Percentiles rank a stretch among this genome's conserved stretches.
Conservation (phyloP, 92 coral and sea anemone species). For the Pocillopora meandrina region DNA sequence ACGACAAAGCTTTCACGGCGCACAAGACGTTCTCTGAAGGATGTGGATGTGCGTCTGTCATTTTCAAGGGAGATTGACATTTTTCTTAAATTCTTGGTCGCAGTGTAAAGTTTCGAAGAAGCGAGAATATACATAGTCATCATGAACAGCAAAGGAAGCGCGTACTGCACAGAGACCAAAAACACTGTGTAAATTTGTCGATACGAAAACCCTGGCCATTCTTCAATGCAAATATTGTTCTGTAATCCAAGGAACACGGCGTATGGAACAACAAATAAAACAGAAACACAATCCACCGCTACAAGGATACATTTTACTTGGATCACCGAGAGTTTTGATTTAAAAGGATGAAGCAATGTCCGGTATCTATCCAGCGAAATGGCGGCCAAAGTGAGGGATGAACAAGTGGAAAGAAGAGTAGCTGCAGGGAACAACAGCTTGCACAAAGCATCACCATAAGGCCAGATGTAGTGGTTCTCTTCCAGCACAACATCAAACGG, state of each 20-base stretch:
- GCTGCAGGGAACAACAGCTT: conserved; percentile 43
- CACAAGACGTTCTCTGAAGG: background rate
- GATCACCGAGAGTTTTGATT: conserved; percentile 9
- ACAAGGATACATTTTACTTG: conserved; percentile 6
- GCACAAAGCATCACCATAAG: conserved; percentile 48
- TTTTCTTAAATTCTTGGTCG: background rate
- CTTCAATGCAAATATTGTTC: conserved; percentile 56
- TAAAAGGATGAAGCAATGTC: conserved; percentile 64
- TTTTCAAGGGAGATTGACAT: background rate
- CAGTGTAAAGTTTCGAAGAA: conserved; percentile 32
- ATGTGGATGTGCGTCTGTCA: background rate
- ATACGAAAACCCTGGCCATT: conserved; percentile 59
- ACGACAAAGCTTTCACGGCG: background rate
- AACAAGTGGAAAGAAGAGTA: conserved; percentile 50
- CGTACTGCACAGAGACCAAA: conserved; percentile 62
- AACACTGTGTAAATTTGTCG: conserved; percentile 67
- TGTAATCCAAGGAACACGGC: conserved; percentile 17
- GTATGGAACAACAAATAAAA: conserved; percentile 46
- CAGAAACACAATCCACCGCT: conserved; percentile 37
- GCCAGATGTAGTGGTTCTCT: conserved; percentile 40
- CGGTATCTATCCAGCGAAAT: conserved; percentile 70
- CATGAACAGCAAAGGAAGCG: conserved; percentile 67
- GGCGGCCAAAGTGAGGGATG: conserved; percentile 60
- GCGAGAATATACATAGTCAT: conserved; percentile 60
- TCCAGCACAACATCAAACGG: conserved; percentile 59